Conservation (phyloP, 1,140 invertebrate genomes). For the Neodiprion pinetum region DNA sequence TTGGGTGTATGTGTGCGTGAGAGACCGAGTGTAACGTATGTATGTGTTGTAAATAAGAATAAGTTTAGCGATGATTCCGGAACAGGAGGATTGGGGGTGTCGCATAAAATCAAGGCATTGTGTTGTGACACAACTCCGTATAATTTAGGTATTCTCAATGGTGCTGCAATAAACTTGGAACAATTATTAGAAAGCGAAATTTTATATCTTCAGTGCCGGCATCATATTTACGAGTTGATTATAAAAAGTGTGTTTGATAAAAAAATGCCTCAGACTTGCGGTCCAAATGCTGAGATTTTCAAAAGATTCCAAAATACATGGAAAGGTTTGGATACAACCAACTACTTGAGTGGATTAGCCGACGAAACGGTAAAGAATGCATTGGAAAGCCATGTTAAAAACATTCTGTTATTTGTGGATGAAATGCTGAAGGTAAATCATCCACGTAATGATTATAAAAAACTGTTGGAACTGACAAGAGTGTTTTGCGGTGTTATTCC, state of each 20-base stretch:
- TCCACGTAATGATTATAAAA: constrained; percentile 48
- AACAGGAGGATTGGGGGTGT: no score
- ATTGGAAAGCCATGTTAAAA: constrained; percentile 22
- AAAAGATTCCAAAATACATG: constrained; percentile 29
- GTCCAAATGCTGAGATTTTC: constrained; percentile 26
- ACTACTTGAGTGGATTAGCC: neutral
- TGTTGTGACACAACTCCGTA: neutral
- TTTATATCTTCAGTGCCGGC: constrained; percentile 29
- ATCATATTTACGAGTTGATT: constrained; percentile 32
- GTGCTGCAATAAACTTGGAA: constrained; percentile 26
- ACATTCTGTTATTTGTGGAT: constrained; percentile 26
- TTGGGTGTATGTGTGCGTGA: no score
- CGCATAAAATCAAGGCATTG: neutral
- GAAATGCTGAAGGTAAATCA: constrained; percentile 24
- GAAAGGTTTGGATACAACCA: constrained; percentile 19
- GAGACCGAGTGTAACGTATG: no score
- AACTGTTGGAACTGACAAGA: constrained; percentile 49
- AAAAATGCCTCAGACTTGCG: constrained; percentile 21
- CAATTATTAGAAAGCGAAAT: constrained; percentile 22
- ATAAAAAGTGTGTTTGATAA: constrained; percentile 26
- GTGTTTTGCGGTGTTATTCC: constrained; percentile 42
- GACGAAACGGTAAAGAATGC: constrained; percentile 22
- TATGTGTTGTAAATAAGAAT: no score
- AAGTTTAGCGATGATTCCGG: no score
- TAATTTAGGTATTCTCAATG: neutral